Conservation (phyloP, 2,113 vertebrate genomes). For the Platichthys flesus region DNA sequence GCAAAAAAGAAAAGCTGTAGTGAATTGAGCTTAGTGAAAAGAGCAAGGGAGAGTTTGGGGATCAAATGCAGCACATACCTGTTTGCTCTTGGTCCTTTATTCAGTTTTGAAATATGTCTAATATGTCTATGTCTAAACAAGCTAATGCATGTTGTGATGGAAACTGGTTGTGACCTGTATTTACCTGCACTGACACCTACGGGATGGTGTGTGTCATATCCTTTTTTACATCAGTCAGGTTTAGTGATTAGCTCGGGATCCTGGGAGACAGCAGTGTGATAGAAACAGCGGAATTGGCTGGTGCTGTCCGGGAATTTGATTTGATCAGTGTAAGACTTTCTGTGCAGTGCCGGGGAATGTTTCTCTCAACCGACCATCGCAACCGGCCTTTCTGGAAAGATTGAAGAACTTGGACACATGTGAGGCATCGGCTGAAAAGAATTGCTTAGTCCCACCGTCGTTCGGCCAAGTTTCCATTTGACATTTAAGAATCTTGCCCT, state of each 20-base stretch:
- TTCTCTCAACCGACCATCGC: slow-evolving; percentile 15
- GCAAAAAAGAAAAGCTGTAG: background rate
- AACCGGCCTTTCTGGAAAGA: background rate
- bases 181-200: background rate
- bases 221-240: background rate
- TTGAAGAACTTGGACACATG: slow-evolving; percentile 19
- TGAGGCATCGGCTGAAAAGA: slow-evolving; percentile 22
- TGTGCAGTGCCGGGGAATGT: background rate
- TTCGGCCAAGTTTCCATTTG: slow-evolving; percentile 64
- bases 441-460: background rate
- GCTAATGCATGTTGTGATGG: background rate
- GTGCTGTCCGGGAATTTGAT: background rate
- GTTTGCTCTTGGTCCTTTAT: background rate
- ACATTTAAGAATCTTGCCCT: slow-evolving; percentile 68
- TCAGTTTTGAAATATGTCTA: no score
- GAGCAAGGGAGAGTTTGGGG: background rate
- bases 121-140: no score
- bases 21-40: slow-evolving; percentile 1
- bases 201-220: background rate
- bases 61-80: background rate
- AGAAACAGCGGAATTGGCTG: background rate
- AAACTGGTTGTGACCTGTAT: background rate
- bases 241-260: background rate
- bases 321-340: background rate
- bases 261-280: background rate